phyloP scores from a whole-genome alignment of 64 coral and sea anemone genomes.

The Porites lutea region DNA sequence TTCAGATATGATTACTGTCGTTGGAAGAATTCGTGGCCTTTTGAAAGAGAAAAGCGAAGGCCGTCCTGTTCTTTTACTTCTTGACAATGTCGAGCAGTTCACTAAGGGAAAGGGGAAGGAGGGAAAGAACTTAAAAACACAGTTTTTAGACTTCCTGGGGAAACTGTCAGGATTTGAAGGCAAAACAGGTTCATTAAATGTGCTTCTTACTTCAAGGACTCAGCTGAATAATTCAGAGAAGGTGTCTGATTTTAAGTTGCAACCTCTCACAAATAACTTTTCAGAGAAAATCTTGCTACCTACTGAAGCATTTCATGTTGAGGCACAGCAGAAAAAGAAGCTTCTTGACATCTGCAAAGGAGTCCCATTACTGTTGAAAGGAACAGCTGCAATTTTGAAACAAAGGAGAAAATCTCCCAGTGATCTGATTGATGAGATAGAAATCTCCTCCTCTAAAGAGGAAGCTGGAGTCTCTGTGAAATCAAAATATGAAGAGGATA shows the following conservation, averaged over 20 bases:
- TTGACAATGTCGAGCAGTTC: slow-evolving; percentile 30
- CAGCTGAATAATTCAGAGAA: not conserved
- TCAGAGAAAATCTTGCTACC: slow-evolving; percentile 19
- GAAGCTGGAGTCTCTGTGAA: not conserved
- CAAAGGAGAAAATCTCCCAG: not conserved
- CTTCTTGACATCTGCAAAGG: not conserved
- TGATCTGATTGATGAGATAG: not conserved
- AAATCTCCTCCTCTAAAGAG: not conserved
- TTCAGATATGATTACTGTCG: not conserved
- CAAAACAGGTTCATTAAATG: not conserved
- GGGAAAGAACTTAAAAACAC: not conserved
- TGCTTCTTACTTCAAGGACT: slow-evolving; percentile 5
- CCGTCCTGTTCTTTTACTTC: not conserved
- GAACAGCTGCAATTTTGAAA: slow-evolving; percentile 1
- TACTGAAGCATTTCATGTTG: not conserved
- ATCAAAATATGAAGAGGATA: not conserved
- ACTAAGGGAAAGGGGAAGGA: not conserved
- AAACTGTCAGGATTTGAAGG: not conserved
- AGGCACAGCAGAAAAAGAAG: not conserved
- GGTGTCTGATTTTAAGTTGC: not conserved
- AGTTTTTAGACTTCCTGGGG: no score
- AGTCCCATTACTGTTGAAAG: not conserved
- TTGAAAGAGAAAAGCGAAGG: not conserved
- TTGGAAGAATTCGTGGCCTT: not conserved
- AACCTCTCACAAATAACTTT: not conserved